A percentile compares a stretch with the other conserved stretches of the same genome.
Evolutionary conservation across 2,797 vertebrate species (phyloP).

Genomic region (Pangasius krempfi): DNA sequence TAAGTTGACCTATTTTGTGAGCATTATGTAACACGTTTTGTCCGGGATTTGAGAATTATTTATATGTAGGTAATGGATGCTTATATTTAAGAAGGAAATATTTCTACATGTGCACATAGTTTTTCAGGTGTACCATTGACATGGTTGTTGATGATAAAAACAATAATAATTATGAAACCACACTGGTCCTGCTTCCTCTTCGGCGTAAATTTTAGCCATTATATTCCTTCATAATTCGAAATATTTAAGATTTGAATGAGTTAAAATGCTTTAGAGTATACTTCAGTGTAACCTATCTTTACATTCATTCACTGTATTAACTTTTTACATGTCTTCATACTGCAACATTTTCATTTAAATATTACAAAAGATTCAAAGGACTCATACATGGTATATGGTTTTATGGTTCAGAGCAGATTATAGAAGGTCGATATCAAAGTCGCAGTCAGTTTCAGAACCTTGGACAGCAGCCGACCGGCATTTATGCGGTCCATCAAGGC

Average conservation of each 20-base stretch:
- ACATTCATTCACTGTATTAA: neutral
- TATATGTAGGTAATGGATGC: conserved; percentile 99
- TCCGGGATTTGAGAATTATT: conserved; percentile 96
- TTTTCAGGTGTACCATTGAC: conserved; percentile 99
- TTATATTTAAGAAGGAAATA: conserved; percentile 99
- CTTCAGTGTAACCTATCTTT: neutral
- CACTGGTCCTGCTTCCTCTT: conserved; percentile 69
- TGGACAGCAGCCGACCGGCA: conserved; percentile 61
- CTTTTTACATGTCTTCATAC: neutral
- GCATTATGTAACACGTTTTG: conserved; percentile 91
- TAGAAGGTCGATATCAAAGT: neutral
- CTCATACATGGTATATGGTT: neutral
- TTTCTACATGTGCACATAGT: conserved; percentile 99
- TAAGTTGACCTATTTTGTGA: conserved; percentile 84
- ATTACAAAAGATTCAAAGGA: neutral
- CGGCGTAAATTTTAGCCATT: neutral
- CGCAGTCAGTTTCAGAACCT: conserved; percentile 68
- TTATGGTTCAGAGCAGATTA: neutral
- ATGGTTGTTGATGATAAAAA: conserved; percentile 99
- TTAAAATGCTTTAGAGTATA: neutral
- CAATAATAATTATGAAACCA: conserved; percentile 79
- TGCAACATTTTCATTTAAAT: neutral
- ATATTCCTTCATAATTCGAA: neutral
- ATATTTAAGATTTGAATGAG: neutral
- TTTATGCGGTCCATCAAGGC: neutral